Base-by-base conservation (phyloP, 2,113 vertebrate genomes). In the Sprattus sprattus region DNA sequence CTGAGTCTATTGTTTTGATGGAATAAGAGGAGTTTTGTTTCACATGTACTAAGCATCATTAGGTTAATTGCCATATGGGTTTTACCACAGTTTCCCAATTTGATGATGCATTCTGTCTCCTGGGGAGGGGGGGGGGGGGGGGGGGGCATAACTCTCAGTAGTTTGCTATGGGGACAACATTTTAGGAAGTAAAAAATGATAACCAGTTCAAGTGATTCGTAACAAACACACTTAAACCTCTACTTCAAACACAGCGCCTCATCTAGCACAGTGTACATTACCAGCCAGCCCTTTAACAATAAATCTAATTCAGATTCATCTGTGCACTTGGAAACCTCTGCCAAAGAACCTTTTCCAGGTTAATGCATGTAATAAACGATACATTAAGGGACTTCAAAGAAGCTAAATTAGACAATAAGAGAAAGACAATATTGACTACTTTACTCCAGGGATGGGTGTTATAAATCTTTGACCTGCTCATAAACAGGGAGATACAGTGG, bases 381-480 rank as follows among this genome's bases (percentile, higher is more conserved):
- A 95, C 96, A 96, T 97, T 96, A 96, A 94, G 95, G 94, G 93
- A 93, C 93, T 95, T 96, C 96, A 96, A 91, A 92, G 91, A 88
- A 78, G 84, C 95, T 95, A 82, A 86, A 95, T 96, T 83, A 54
- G 82, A 83, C 87, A 82, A 81, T 50, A 87, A 89, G 93, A 96
- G 93, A 91, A 93, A 92, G 93, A 92, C 92, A 94, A 94, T 96
- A 93, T 96, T 96, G 96, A 96, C 96, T 96, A 94, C 93, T 93
- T 90, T 89, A 96, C 93, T 95, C 95, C 94, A 94, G 92, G 93
- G 95, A 94, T 93, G 89, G 90, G 92, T 89, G 91, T 95, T 95
- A 96, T 96, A 93, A 95, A 96, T 97, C 96, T 96, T 94, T 89
- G 96, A 97, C 95, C 93, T 96, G 95, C 90, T 95, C 95, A 96